Conservation (phyloP, 2,113 vertebrate species). For the Lampris megalopsis region DNA sequence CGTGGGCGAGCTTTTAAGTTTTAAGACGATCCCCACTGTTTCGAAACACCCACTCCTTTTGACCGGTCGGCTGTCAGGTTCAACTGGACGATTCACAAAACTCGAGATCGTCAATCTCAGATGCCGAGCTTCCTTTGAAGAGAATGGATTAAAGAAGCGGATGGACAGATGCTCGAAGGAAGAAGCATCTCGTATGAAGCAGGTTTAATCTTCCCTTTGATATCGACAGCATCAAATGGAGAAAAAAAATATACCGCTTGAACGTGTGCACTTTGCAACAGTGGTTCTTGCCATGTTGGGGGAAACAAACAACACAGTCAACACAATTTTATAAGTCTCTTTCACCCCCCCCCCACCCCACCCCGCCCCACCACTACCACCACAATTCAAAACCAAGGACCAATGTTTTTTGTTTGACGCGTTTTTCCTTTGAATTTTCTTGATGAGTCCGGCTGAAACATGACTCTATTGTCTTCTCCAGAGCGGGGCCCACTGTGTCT, state of each 20-base stretch:
- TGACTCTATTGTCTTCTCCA: conserved; percentile 56
- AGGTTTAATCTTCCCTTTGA: conserved; percentile 65
- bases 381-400: no score
- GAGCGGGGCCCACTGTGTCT: conserved; percentile 52
- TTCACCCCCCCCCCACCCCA: not conserved
- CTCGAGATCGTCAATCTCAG: conserved; percentile 11
- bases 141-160: conserved; percentile 48
- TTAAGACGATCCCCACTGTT: not conserved
- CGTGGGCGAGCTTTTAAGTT: not conserved
- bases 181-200: conserved; percentile 37
- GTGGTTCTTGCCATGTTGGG: conserved; percentile 4
- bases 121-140: conserved; percentile 60
- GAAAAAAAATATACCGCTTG: conserved; percentile 27
- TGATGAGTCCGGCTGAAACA: conserved; percentile 43
- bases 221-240: conserved; percentile 58
- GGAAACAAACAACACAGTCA: conserved; percentile 52
- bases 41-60: conserved; percentile 26
- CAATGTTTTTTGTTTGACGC: not conserved
- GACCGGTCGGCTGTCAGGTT: conserved; percentile 3
- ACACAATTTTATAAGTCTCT: conserved; percentile 38
- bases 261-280: conserved; percentile 27
- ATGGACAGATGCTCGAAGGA: conserved; percentile 53
- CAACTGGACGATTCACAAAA: conserved; percentile 50
- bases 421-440: conserved; percentile 42
- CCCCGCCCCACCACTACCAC: no score